phyloP scores from a whole-genome alignment of 1,140 invertebrate species.

The Himalopsyche phryganea region DNA sequence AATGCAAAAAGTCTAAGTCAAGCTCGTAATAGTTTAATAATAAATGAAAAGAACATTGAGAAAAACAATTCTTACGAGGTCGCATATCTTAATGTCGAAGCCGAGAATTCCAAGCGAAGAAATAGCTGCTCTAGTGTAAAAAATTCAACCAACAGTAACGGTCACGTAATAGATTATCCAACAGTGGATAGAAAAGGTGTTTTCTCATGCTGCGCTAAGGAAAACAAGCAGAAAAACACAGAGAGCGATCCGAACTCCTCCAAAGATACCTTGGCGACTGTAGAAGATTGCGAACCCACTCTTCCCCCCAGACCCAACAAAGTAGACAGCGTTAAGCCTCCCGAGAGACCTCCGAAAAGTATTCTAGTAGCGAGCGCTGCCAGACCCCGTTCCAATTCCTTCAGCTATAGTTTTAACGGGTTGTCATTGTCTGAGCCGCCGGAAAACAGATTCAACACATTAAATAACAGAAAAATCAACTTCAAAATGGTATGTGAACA shows the following conservation, averaged over 20 bases:
- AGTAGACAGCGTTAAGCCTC: slow-evolving; percentile 48
- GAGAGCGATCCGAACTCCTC: slow-evolving; percentile 39
- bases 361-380: slow-evolving; percentile 46
- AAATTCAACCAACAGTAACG: slow-evolving; percentile 40
- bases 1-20: slow-evolving; percentile 49
- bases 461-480: slow-evolving; percentile 49
- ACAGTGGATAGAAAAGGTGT: slow-evolving; percentile 64
- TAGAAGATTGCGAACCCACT: slow-evolving; percentile 49
- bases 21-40: slow-evolving; percentile 49
- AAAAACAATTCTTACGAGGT: slow-evolving; percentile 26
- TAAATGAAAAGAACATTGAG: slow-evolving; percentile 46
- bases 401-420: slow-evolving; percentile 48
- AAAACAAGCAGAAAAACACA: slow-evolving; percentile 49
- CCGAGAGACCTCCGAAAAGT: slow-evolving; percentile 61
- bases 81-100: slow-evolving; percentile 43
- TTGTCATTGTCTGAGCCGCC: slow-evolving; percentile 45
- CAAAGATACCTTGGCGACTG: slow-evolving; percentile 29
- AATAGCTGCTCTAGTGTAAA: slow-evolving; percentile 46
- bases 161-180: slow-evolving; percentile 61
- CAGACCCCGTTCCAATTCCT: slow-evolving; percentile 54
- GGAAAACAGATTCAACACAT: slow-evolving; percentile 46
- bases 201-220: slow-evolving; percentile 64
- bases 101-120: slow-evolving; percentile 45
- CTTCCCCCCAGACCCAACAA: slow-evolving; percentile 57
- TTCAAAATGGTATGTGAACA: slow-evolving; percentile 48